Evolutionary conservation across 1,140 invertebrate genomes (phyloP).

Genomic region (Calephelis virginiensis): DNA sequence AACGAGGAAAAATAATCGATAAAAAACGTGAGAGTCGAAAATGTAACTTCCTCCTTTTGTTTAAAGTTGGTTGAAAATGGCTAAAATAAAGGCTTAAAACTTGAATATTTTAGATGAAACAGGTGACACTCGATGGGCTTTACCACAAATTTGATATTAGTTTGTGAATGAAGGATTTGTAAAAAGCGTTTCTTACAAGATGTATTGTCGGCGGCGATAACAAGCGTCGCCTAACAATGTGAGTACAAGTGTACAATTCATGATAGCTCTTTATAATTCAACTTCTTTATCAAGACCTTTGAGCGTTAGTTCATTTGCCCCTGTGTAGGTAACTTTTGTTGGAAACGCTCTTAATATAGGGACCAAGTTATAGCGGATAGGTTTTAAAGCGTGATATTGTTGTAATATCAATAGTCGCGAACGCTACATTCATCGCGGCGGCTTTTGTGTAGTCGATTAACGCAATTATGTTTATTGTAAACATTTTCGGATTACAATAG

Average conservation of each 20-base stretch:
- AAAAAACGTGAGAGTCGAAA: too few species aligned
- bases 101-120: constrained; percentile 45
- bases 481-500: constrained; percentile 47
- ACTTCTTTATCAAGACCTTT: constrained; percentile 60
- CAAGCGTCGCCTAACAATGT: constrained; percentile 71
- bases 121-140: constrained; percentile 64
- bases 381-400: constrained; percentile 70
- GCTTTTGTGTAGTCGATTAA: constrained; percentile 67
- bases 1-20: too few species aligned
- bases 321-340: constrained; percentile 37
- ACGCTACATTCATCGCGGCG: constrained; percentile 51
- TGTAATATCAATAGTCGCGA: constrained; percentile 72
- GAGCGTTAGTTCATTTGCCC: constrained; percentile 41
- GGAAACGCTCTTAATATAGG: constrained; percentile 31
- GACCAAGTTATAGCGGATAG: constrained; percentile 59
- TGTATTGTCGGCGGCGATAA: constrained; percentile 73
- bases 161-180: constrained; percentile 65
- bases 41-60: too few species aligned
- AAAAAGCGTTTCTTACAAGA: constrained; percentile 77
- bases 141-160: constrained; percentile 63
- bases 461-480: constrained; percentile 61
- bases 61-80: too few species aligned
- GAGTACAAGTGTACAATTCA: constrained; percentile 76
- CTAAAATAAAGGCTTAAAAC: too few species aligned
- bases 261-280: constrained; percentile 72